Conservation (phyloP, 2,888 invertebrate species). For the Pediacus dermestoides region DNA sequence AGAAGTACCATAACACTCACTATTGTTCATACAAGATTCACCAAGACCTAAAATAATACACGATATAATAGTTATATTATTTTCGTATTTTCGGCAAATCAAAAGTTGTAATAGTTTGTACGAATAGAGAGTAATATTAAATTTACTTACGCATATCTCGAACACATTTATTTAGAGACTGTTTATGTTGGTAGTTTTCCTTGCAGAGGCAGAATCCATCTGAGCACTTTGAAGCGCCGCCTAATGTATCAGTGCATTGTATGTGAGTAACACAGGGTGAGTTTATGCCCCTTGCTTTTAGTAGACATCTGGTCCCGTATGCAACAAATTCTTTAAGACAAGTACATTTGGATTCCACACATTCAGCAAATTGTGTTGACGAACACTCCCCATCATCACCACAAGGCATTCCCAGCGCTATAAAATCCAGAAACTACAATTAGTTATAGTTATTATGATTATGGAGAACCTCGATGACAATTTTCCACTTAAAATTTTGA, state of each 20-base stretch:
- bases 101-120: background rate
- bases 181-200: constrained; percentile 33
- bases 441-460: background rate
- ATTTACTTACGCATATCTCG: constrained; percentile 32
- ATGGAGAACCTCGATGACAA: too few relatives aligned
- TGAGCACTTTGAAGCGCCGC: constrained; percentile 30
- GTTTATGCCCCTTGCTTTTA: constrained; percentile 25
- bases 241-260: constrained; percentile 35
- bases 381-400: constrained; percentile 32
- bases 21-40: constrained; percentile 30
- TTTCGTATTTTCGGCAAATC: too few relatives aligned
- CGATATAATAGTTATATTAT: background rate
- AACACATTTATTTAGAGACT: constrained; percentile 31
- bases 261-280: constrained; percentile 33
- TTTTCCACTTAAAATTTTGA: too few relatives aligned
- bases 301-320: constrained; percentile 30
- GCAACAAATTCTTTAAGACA: constrained; percentile 32
- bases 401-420: constrained; percentile 37
- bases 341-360: constrained; percentile 29
- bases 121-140: too few relatives aligned
- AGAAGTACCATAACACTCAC: constrained; percentile 28
- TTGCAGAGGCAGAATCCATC: constrained; percentile 35
- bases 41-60: constrained; percentile 33
- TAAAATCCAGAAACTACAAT: constrained; percentile 14
- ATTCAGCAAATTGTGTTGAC: constrained; percentile 26